Conservation (phyloP, 2,113 vertebrate species). For the Salminus brasiliensis region DNA sequence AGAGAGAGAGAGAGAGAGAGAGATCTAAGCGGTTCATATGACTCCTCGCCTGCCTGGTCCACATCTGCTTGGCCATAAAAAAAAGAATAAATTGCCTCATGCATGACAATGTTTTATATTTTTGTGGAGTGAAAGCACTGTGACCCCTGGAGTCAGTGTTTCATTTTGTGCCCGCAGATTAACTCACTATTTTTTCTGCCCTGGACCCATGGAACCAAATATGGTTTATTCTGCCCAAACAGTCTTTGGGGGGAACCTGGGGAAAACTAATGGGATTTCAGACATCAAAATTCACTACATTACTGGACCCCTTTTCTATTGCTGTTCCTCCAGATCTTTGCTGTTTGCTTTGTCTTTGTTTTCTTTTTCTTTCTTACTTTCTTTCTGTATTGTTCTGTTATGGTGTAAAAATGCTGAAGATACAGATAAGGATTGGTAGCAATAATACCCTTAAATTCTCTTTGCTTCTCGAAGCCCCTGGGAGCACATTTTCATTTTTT, state of each 20-base stretch:
- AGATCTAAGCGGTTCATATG: constrained; percentile 31
- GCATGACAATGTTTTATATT: constrained; percentile 52
- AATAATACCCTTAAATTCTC: background rate
- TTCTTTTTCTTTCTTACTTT: no score
- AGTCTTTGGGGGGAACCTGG: background rate
- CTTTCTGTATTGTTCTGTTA: no score
- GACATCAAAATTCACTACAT: constrained; percentile 17
- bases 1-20: no score
- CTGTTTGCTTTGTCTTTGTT: background rate
- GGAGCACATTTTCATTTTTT: background rate
- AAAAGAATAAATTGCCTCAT: constrained; percentile 50
- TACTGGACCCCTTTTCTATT: background rate
- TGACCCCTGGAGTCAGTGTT: constrained; percentile 34
- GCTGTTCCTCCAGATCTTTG: constrained; percentile 5
- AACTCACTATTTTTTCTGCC: constrained; percentile 36
- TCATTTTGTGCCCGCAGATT: constrained; percentile 44
- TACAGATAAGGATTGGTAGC: background rate
- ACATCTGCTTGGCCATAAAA: constrained; percentile 44
- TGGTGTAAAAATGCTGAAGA: background rate
- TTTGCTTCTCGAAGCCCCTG: background rate
- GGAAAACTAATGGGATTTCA: constrained; percentile 33
- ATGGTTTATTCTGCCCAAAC: constrained; percentile 38
- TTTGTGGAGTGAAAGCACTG: constrained; percentile 33
- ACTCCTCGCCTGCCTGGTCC: constrained; percentile 33
- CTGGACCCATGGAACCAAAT: constrained; percentile 20